phyloP scores from a whole-genome alignment of 2,888 invertebrate genomes.

The Dione juno region DNA sequence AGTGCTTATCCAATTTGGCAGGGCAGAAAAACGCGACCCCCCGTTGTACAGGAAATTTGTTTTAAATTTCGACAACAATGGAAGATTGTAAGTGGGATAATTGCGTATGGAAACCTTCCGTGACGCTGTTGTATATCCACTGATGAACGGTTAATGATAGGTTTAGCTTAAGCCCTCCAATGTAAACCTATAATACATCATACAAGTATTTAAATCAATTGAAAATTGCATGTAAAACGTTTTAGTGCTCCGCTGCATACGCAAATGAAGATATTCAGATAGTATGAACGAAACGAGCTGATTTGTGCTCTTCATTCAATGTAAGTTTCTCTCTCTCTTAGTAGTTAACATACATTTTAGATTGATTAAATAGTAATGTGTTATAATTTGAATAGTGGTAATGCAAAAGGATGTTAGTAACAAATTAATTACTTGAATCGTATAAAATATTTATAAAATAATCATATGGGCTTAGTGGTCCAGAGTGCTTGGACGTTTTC shows the following conservation, averaged over 20 bases:
- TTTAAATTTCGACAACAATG: conserved; percentile 84
- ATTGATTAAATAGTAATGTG: background rate
- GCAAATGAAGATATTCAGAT: conserved; percentile 55
- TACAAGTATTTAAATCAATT: conserved; percentile 67
- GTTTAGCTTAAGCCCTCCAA: conserved; percentile 64
- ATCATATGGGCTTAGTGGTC: too few relatives aligned
- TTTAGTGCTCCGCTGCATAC: conserved; percentile 46
- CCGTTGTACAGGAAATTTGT: conserved; percentile 81
- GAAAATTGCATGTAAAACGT: conserved; percentile 65
- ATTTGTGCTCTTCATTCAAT: conserved; percentile 41
- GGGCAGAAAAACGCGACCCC: conserved; percentile 81
- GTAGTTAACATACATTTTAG: conserved; percentile 19
- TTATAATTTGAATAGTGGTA: background rate
- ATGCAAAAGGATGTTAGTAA: background rate
- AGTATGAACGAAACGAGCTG: conserved; percentile 37
- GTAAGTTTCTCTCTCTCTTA: conserved; percentile 18
- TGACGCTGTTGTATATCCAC: conserved; percentile 75
- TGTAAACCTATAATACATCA: conserved; percentile 64
- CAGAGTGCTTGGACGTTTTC: too few relatives aligned
- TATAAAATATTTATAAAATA: too few relatives aligned
- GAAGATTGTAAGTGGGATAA: conserved; percentile 78
- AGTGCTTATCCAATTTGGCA: conserved; percentile 82
- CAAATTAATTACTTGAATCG: too few relatives aligned
- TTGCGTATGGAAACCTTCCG: conserved; percentile 74
- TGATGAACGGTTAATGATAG: conserved; percentile 79